Percentiles rank a stretch among this genome's conserved stretches.
phyloP scores from a whole-genome alignment of 2,888 invertebrate genomes.

The Oligia latruncula region DNA sequence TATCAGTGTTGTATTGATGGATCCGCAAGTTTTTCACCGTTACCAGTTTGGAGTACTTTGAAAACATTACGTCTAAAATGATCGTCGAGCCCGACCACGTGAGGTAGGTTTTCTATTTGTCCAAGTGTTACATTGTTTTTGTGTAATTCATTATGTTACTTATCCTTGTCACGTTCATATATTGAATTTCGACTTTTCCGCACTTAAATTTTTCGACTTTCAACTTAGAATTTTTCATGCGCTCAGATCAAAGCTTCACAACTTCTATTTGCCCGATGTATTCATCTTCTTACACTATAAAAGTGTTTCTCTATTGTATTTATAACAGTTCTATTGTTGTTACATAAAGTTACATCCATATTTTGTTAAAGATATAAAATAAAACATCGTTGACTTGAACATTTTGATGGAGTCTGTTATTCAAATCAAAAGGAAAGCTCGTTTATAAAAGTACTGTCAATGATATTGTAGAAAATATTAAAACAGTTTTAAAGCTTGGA shows the following conservation, averaged over 20 bases:
- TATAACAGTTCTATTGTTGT: not conserved
- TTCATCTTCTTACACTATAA: not conserved
- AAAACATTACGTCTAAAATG: conserved; percentile 88
- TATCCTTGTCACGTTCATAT: conserved; percentile 62
- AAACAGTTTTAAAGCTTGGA: conserved; percentile 18
- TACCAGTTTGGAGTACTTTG: conserved; percentile 81
- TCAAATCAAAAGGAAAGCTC: conserved; percentile 36
- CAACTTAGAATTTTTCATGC: conserved; percentile 50
- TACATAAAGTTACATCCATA: not conserved
- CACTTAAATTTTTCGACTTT: conserved; percentile 45
- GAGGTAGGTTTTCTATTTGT: conserved; percentile 86
- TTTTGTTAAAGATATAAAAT: conserved; percentile 6
- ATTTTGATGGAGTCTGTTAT: conserved; percentile 8
- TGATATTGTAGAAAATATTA: conserved; percentile 24
- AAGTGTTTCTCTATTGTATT: conserved; percentile 7
- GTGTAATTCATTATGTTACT: conserved; percentile 65
- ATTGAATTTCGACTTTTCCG: conserved; percentile 51
- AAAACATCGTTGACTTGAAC: not conserved
- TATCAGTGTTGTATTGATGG: conserved; percentile 85
- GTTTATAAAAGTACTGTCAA: conserved; percentile 30
- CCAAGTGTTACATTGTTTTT: conserved; percentile 81
- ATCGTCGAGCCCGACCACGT: conserved; percentile 89
- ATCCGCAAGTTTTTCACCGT: conserved; percentile 79
- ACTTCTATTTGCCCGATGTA: not conserved
- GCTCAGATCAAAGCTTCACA: conserved; percentile 10